Base-by-base conservation (phyloP, 2,797 vertebrate species). In the Luscinia megarhynchos region DNA sequence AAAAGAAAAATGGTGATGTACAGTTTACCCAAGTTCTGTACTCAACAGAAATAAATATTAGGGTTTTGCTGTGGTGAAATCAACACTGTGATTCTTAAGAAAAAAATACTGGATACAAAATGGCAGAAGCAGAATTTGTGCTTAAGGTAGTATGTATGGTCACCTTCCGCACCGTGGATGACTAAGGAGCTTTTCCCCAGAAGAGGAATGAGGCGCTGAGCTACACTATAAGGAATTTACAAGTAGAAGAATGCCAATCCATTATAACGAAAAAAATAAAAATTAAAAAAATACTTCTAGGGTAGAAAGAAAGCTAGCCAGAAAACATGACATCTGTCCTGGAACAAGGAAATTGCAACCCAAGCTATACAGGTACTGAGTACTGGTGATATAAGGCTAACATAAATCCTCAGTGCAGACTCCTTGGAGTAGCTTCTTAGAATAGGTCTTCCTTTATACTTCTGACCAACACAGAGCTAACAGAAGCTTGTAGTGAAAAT, bases 61-160 rank as follows among this genome's bases (percentile, higher is more conserved):
- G 43, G 43, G 59, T 63, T 91, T 83, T 72, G 85, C 58, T 85
- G 70, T 3, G 4, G 73, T 74, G 77, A 87, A 89, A 30, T 46
- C 81, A 83, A 80, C 46, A 43, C 36, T 18, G 72, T 18, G 72
- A 68, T 76, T 79, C 41, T 74, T 45, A 20, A 59, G 41, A 34
- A 58, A 66, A 92, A 92, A 79, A 70, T 36, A 72, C 45, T 88
- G 46, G 20, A 24, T 66, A 57, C 15, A 66, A 89, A 87, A 51
- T 53, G 94, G 74, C 55, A 90, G 82, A 63, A 86, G 63, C 53
- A 86, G 77, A 84, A 73, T 45, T 84, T 68, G 46, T 73, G 89
- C 50, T 72, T 50, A 38, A 58, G 6, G 73, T 40, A 36, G 30
- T 32, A 41, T 15, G 20, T 11, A 72, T 10, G 64, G 66, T 51